Evolutionary conservation across 2,888 invertebrate species (phyloP).

Genomic region (Sisyra nigra): DNA sequence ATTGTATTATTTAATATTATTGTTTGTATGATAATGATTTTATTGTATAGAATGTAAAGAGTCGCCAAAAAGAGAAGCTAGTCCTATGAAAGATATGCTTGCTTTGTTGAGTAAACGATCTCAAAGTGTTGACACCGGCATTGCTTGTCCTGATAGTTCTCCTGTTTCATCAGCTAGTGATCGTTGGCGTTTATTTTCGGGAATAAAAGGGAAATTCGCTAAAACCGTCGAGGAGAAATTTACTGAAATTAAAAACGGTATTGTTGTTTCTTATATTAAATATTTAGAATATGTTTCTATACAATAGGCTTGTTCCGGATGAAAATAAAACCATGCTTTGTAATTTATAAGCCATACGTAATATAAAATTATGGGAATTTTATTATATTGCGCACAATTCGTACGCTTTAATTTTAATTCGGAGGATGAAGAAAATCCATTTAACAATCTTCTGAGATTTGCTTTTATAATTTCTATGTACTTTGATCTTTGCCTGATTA

Average conservation of each 20-base stretch:
- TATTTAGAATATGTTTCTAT: no score
- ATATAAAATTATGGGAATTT: no score
- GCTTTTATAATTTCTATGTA: no score
- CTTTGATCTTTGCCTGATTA: no score
- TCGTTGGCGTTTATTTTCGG: constrained; percentile 56
- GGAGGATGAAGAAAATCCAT: no score
- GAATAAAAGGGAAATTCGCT: constrained; percentile 45
- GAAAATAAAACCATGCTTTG: no score
- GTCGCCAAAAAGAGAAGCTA: constrained; percentile 21
- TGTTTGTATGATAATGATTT: not conserved
- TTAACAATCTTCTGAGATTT: no score
- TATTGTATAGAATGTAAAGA: constrained; percentile 3
- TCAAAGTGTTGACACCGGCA: constrained; percentile 37
- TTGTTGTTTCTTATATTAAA: not conserved
- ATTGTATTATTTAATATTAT: not conserved
- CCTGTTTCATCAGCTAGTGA: constrained; percentile 37
- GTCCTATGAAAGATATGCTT: constrained; percentile 39
- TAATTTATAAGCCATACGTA: no score
- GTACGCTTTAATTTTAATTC: no score
- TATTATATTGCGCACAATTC: no score
- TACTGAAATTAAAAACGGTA: constrained; percentile 37
- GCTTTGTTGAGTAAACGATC: constrained; percentile 43
- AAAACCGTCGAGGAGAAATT: constrained; percentile 66
- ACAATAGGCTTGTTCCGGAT: no score
- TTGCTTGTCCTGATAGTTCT: constrained; percentile 14